Conservation (phyloP, 2,888 invertebrate species). For the Nomada hirtipes region DNA sequence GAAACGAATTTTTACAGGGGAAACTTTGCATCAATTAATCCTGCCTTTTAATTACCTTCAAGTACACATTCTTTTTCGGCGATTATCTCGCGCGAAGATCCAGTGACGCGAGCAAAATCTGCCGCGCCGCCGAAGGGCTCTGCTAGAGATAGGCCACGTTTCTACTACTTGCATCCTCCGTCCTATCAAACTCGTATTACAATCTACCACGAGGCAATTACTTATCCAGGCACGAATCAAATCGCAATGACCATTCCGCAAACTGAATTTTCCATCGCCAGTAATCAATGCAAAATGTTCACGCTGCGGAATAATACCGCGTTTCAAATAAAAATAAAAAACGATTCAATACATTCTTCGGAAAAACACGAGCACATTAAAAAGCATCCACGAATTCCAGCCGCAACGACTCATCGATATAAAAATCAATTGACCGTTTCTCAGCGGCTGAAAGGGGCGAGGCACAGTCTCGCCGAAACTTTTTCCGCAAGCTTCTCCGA, state of each 20-base stretch:
- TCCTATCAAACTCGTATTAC: neutral
- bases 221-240: neutral
- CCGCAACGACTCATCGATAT: no score
- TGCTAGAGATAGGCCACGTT: conserved; percentile 12
- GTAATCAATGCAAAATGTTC: no score
- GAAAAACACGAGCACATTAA: no score
- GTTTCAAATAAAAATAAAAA: no score
- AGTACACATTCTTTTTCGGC: conserved; percentile 1
- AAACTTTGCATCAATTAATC: neutral
- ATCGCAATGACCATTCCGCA: neutral
- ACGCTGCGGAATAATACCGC: no score
- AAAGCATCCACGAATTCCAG: no score
- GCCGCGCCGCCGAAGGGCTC: neutral
- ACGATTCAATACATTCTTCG: no score
- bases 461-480: no score
- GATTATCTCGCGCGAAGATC: neutral
- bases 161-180: neutral
- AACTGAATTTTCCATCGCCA: no score
- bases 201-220: neutral
- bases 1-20: neutral
- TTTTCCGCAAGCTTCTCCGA: neutral
- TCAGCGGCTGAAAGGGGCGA: no score
- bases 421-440: no score
- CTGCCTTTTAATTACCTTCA: neutral
- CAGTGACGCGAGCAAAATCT: conserved; percentile 3